Base-by-base conservation (phyloP, 1,140 invertebrate genomes). In the Limonius californicus region DNA sequence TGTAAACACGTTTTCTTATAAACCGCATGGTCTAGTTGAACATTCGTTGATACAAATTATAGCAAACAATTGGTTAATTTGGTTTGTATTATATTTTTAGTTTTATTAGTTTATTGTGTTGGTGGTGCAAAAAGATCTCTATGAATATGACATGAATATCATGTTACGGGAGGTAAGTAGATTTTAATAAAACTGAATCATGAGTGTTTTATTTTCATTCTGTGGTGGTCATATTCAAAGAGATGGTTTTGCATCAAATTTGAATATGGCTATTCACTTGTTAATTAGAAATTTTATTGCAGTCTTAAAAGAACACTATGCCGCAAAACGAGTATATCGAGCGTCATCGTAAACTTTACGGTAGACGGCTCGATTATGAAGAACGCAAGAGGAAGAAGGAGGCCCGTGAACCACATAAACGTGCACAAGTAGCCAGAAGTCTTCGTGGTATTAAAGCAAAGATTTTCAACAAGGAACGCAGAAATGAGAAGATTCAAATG, bases 261-360 rank as follows among this genome's bases (percentile, higher is more conserved):
- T 50, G 45, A 50, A 50, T 50, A 19, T 50, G 45, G 9, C 20
- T 39, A 12, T 12, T 2, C n/a, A 39, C 8, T 39, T 39, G 27
- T 32, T 32, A 6, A 11, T 32, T 27, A 27, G 23, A 4, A 27
- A 39, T 39, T 39, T 39, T 39, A 39, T 9, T 39, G 16, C 43
- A 53, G 14, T 27, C 15, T 14, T 21, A 47, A 47, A 47, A 45
- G 14, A 55, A 74, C 74, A 89, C 73, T 71, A 97, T 97, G 98
- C 97, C 98, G 70, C 98, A 99, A 82, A 99, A 99, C 87, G 97
- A 99, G 78, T 96, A 99, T 79, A 99, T 99, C 80, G 98, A 99
- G 71, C 85, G 97, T 54, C 94, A 97, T 77, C 87, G 91, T 70
- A 99, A 99, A 77, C 85, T 98, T 1, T 89, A 98, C 83, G 98